Percentiles rank a stretch among this genome's conserved stretches.
Conservation (phyloP, 2,113 vertebrate species). For the Cynoglossus semilaevis region DNA sequence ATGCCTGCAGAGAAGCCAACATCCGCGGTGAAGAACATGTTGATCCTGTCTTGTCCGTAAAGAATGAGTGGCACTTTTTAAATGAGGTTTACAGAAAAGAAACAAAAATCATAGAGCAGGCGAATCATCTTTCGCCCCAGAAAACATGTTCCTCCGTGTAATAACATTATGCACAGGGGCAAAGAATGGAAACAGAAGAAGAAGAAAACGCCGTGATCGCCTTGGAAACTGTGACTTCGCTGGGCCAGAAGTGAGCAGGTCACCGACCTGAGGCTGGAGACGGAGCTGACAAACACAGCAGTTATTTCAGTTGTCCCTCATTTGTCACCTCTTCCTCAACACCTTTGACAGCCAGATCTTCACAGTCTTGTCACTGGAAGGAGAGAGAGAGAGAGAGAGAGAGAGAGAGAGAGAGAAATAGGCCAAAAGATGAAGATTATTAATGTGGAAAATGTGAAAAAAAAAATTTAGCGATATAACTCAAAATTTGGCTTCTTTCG, state of each 20-base stretch:
- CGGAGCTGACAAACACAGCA: conserved; percentile 23
- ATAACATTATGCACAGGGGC: conserved; percentile 15
- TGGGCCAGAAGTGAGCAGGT: conserved; percentile 13
- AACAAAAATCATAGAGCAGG: conserved; percentile 26
- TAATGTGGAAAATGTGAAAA: no score
- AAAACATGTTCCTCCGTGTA: conserved; percentile 16
- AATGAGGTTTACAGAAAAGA: conserved; percentile 44
- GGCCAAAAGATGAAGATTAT: no score
- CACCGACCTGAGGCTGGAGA: conserved; percentile 28
- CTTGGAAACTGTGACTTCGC: conserved; percentile 34
- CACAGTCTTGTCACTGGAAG: conserved; percentile 88
- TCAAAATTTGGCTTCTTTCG: no score
- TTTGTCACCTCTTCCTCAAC: conserved; percentile 75
- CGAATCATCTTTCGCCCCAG: conserved; percentile 26
- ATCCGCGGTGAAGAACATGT: conserved; percentile 6
- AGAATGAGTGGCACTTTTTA: conserved; percentile 66
- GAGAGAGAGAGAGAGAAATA: conserved; percentile 40
- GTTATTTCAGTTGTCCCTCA: not conserved
- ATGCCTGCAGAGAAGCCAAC: conserved; percentile 10
- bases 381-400: conserved; percentile 40
- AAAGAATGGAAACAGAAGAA: no score
- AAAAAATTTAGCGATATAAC: no score
- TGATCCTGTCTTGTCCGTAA: conserved; percentile 27
- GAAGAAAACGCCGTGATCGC: conserved; percentile 29
- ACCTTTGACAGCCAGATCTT: conserved; percentile 87